These are phyloP conservation scores for Bos taurus DNA, from an alignment of 2,113 vertebrate species.

Conservation along the genomic window DNA sequence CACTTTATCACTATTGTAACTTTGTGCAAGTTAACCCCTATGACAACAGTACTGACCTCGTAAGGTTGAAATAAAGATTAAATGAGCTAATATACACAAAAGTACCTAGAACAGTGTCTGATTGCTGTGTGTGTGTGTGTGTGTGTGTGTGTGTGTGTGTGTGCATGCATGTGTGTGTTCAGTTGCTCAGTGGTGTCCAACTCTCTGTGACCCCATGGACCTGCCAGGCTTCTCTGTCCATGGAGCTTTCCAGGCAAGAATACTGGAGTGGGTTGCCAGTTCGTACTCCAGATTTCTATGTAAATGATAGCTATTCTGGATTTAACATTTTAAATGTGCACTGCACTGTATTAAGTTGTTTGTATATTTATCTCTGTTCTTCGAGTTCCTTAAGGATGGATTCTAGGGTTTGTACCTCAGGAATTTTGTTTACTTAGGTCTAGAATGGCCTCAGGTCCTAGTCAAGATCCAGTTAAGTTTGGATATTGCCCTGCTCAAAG, in stretches of 20 bases:
- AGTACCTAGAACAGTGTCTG: background rate
- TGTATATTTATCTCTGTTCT: background rate
- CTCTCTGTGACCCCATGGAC: background rate
- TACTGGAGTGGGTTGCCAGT: background rate
- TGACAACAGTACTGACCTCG: background rate
- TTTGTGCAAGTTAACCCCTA: background rate
- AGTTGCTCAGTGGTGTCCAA: background rate
- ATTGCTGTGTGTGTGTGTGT: background rate
- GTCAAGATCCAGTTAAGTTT: background rate
- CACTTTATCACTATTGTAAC: slow-evolving; percentile 1
- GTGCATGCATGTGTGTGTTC: background rate
- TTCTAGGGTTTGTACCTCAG: background rate
- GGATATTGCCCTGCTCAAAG: background rate
- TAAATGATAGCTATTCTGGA: background rate
- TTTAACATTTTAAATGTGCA: slow-evolving; percentile 15
- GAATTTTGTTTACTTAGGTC: background rate
- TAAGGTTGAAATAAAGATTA: background rate
- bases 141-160: background rate
- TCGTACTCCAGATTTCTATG: background rate
- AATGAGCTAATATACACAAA: background rate
- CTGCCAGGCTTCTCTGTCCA: background rate
- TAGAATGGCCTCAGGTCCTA: background rate
- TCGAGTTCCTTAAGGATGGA: background rate
- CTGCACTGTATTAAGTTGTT: background rate
- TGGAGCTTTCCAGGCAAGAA: background rate